Evolutionary conservation across 1,140 invertebrate genomes (phyloP).

Genomic region (Camponotus floridanus): DNA sequence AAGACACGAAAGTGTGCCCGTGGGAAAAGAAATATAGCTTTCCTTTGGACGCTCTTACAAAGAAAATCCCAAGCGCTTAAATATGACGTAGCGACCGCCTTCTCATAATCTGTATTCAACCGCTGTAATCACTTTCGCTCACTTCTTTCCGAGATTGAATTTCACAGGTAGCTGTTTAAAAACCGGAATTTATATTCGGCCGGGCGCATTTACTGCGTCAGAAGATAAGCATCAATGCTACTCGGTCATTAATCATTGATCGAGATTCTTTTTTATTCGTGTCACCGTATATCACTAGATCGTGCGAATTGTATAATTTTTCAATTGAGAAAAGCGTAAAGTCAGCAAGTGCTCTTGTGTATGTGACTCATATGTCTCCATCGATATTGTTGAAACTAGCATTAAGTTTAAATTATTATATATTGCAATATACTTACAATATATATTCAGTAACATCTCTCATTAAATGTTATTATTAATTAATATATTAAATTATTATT

Average conservation of each 20-base stretch:
- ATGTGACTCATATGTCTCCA: background rate
- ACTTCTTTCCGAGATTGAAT: constrained; percentile 42
- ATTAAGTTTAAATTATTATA: background rate
- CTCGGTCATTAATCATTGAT: constrained; percentile 66
- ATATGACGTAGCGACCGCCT: constrained; percentile 20
- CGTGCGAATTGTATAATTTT: constrained; percentile 69
- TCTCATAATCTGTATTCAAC: constrained; percentile 54
- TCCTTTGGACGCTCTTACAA: constrained; percentile 51
- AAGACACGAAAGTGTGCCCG: constrained; percentile 17
- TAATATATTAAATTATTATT: constrained; percentile 10
- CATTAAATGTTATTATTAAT: background rate
- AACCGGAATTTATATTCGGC: constrained; percentile 67
- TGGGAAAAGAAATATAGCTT: constrained; percentile 32
- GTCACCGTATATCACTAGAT: constrained; percentile 32
- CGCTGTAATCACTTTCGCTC: constrained; percentile 61
- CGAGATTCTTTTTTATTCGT: constrained; percentile 47
- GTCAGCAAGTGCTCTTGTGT: constrained; percentile 30
- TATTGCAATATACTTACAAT: background rate
- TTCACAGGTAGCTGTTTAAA: constrained; percentile 40
- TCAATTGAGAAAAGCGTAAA: constrained; percentile 53
- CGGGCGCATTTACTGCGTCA: background rate
- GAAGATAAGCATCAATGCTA: constrained; percentile 62
- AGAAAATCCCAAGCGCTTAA: constrained; percentile 56
- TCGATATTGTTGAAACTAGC: constrained; percentile 4
- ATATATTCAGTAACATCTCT: background rate